Evolutionary conservation across 2,113 vertebrate genomes (phyloP).

Genomic region (Mobula birostris): DNA sequence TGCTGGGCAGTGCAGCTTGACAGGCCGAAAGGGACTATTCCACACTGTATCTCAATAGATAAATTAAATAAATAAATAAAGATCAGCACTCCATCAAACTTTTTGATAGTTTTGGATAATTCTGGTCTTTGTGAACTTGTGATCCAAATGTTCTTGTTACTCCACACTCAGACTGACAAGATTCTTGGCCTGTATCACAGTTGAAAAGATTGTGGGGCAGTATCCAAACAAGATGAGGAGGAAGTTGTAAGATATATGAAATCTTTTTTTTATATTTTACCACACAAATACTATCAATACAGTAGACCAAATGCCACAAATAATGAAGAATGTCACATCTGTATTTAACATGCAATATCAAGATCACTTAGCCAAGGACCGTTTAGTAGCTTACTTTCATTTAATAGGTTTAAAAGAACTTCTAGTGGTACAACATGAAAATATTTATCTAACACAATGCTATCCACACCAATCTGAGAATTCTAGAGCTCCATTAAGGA

Average conservation of each 20-base stretch:
- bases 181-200: neutral
- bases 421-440: neutral
- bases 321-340: neutral
- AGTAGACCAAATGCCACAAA: neutral
- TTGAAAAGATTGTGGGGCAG: neutral
- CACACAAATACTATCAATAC: neutral
- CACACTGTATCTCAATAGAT: no score
- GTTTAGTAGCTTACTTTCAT: no score
- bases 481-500: neutral
- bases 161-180: neutral
- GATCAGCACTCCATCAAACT: neutral
- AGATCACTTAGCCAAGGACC: neutral
- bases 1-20: no score
- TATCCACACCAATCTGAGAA: neutral
- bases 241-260: neutral
- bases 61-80: no score
- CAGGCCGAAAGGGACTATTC: no score
- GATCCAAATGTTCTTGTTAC: neutral
- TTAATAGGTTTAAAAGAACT: no score
- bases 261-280: neutral
- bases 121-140: neutral
- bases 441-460: neutral
- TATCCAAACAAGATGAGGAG: neutral
- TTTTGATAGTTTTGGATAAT: neutral
- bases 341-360: neutral